phyloP scores from a whole-genome alignment of 2,113 vertebrate genomes.

The Poeciliopsis turrubarensis region DNA sequence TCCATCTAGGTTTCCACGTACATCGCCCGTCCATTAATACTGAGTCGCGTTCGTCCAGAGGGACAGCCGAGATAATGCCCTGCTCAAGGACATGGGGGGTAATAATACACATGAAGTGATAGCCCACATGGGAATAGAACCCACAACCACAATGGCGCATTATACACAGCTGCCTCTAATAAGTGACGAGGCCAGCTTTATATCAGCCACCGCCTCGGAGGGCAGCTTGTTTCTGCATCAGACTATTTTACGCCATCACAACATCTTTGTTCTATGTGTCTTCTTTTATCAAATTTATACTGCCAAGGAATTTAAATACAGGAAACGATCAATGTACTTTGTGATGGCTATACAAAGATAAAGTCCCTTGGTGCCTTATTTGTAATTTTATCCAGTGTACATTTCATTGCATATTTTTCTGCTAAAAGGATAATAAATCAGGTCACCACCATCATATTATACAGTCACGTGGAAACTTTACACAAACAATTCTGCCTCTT shows the following conservation, averaged over 20 bases:
- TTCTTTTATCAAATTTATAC: conserved; percentile 2
- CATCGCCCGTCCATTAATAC: conserved; percentile 66
- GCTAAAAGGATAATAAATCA: neutral
- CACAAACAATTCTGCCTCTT: neutral
- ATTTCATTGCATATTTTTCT: neutral
- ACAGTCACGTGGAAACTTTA: too few species aligned
- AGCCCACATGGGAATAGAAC: conserved; percentile 70
- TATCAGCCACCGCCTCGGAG: conserved; percentile 42
- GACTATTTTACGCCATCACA: conserved; percentile 9
- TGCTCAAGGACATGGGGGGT: conserved; percentile 73
- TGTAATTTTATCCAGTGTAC: neutral
- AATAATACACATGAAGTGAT: conserved; percentile 61
- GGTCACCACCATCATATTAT: too few species aligned
- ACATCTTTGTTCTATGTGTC: conserved; percentile 35
- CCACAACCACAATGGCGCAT: conserved; percentile 67
- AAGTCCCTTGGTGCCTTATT: neutral
- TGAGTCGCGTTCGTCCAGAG: conserved; percentile 52
- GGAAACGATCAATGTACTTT: conserved; percentile 1
- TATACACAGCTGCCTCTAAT: conserved; percentile 50
- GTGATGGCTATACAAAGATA: neutral
- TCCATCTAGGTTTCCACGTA: conserved; percentile 63
- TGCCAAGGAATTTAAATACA: conserved; percentile 34
- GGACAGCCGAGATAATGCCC: conserved; percentile 65
- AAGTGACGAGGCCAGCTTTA: conserved; percentile 54
- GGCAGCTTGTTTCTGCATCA: conserved; percentile 49